Evolutionary conservation across 53 echinoderm and acorn worm genomes (phyloP).

Genomic region (Pentamera pediparva): DNA sequence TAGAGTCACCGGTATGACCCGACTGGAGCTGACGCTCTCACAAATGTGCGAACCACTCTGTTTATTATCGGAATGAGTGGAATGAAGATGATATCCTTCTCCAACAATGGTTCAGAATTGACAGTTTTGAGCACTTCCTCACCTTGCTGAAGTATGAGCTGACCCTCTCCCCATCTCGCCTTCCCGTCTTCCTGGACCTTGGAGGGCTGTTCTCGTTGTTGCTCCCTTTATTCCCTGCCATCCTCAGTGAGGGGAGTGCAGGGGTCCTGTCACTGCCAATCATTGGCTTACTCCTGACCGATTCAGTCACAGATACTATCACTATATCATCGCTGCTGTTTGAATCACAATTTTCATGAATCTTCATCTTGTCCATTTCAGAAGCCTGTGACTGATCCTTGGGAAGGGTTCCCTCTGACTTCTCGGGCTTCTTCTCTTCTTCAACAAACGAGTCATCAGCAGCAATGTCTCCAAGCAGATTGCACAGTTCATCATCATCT

Average conservation of each 20-base stretch:
- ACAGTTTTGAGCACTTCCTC: no score
- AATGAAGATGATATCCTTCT: neutral
- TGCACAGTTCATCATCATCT: slow-evolving; percentile 1
- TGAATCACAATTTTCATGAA: neutral
- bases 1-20: no score
- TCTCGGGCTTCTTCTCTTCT: neutral
- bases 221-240: neutral
- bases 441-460: neutral
- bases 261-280: neutral
- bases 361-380: neutral
- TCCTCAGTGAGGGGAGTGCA: neutral
- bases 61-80: no score
- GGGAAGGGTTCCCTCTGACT: no score
- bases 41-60: no score
- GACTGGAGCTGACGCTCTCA: no score
- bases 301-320: no score
- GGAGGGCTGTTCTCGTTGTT: slow-evolving; percentile 12
- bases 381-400: neutral
- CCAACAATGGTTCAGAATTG: no score
- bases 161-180: neutral
- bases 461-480: slow-evolving; percentile 1
- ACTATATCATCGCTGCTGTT: neutral
- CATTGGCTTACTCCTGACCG: no score
- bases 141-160: slow-evolving; percentile 13
- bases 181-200: neutral